Evolutionary conservation across 2,888 invertebrate species (phyloP).

Genomic region (Polydrusus pterygomalis): DNA sequence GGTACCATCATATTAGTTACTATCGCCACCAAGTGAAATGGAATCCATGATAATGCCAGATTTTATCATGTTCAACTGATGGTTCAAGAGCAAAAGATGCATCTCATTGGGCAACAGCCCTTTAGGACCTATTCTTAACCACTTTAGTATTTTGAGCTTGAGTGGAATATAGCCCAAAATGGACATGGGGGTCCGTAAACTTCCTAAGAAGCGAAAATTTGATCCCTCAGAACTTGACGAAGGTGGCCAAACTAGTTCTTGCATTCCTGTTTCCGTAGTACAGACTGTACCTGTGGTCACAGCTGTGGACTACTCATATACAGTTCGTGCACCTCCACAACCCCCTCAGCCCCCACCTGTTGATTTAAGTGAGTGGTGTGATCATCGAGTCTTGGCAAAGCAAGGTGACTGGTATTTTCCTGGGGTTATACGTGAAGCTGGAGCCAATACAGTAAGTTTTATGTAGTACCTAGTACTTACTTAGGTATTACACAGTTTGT

Average conservation of each 20-base stretch:
- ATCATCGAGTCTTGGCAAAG: slow-evolving; percentile 93
- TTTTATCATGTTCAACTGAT: slow-evolving; percentile 17
- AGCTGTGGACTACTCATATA: slow-evolving; percentile 69
- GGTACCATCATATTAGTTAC: slow-evolving; percentile 59
- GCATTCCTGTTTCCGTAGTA: slow-evolving; percentile 69
- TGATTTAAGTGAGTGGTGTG: slow-evolving; percentile 95
- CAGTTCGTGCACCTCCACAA: slow-evolving; percentile 54
- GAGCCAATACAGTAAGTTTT: slow-evolving; percentile 77
- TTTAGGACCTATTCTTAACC: slow-evolving; percentile 63
- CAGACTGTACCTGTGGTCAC: slow-evolving; percentile 67
- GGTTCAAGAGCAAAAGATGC: slow-evolving; percentile 35
- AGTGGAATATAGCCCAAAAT: slow-evolving; percentile 61
- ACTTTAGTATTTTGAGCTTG: slow-evolving; percentile 8
- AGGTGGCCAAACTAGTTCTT: slow-evolving; percentile 61
- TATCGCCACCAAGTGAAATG: slow-evolving; percentile 29
- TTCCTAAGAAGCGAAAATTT: slow-evolving; percentile 95
- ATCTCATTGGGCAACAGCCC: slow-evolving; percentile 54
- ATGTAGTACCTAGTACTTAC: too few species aligned
- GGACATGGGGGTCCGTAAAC: slow-evolving; percentile 80
- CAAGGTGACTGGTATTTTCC: slow-evolving; percentile 88
- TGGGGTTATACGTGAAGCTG: slow-evolving; percentile 88
- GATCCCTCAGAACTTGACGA: slow-evolving; percentile 87
- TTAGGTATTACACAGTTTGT: too few species aligned
- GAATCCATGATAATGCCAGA: slow-evolving; percentile 5
- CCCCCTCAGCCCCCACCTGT: slow-evolving; percentile 67